Base-by-base conservation (phyloP, 2,797 vertebrate species). In the Notoglanidium macrostoma region DNA sequence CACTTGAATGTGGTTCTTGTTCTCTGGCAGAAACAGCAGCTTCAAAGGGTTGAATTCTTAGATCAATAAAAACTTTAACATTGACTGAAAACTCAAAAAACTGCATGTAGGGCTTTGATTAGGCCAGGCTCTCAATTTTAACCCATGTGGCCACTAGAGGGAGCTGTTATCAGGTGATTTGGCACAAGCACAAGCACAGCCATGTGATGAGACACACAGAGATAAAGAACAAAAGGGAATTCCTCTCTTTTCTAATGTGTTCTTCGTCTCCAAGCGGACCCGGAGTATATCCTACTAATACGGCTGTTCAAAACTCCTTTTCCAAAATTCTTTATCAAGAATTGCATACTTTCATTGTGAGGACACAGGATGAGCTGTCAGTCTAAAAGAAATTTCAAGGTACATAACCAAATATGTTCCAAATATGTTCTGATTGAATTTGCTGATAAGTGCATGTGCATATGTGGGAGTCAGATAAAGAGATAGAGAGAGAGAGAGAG, bases 81-180 rank as follows among this genome's bases (percentile, higher is more conserved):
- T 19, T 12, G 21, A 46, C 17, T 23, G 21, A 79, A 59, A 55
- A 40, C 49, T 54, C 51, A 55, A 3, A 32, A 11, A 57, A 57
- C 32, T 59, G 3, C 29, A 23, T 3, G 9, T 32, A 3, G 5
- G 55, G 29, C 51, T 51, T 51, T 2, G 2, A 32, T 6, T 10
- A 6, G 32, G 61, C 14, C 23, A 44, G 46, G 35, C 12, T 54
- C 21, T 65, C 21, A 40, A 5, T 46, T 35, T 26, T 29, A 63
- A 40, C 32, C 32, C 26, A 29, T 21, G 73, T 92, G 73, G 90
- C 92, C 94, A 95, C 91, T 90, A 95, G 95, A 94, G 94, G 93
- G 95, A 78, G 91, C 93, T 92, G 88, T 94, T 94, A 95, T 93
- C 93, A 94, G 93, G 90, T 61, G 67, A 89, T 94, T 89, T 86